phyloP scores from a whole-genome alignment of 2,888 invertebrate species.

The Leptarthrus brevirostris region DNA sequence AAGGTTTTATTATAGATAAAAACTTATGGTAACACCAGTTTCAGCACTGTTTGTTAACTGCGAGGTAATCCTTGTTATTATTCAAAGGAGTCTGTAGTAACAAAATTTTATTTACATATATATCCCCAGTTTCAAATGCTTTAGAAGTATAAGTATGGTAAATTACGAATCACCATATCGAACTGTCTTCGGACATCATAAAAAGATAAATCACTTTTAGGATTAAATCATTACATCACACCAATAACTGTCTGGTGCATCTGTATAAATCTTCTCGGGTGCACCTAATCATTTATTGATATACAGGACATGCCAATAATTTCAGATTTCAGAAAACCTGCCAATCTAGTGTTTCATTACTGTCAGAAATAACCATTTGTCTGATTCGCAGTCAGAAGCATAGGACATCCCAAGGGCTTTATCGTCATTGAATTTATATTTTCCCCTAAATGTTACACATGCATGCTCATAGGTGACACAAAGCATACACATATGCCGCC shows the following conservation, averaged over 20 bases:
- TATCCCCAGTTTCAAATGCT: too few relatives aligned
- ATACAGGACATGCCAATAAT: conserved; percentile 6
- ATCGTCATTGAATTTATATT: conserved; percentile 24
- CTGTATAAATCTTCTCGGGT: conserved; percentile 7
- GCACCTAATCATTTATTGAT: conserved; percentile 21
- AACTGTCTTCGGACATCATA: too few relatives aligned
- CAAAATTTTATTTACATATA: too few relatives aligned
- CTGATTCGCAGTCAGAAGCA: conserved; percentile 15
- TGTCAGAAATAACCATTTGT: conserved; percentile 49
- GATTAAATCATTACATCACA: too few relatives aligned
- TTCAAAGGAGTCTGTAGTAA: too few relatives aligned
- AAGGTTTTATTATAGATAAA: too few relatives aligned
- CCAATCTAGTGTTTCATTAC: conserved; percentile 49
- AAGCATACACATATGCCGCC: background rate
- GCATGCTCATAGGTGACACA: conserved; percentile 1
- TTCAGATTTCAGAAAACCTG: conserved; percentile 37
- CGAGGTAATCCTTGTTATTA: too few relatives aligned
- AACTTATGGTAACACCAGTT: too few relatives aligned
- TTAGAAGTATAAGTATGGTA: too few relatives aligned
- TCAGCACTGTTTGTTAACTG: too few relatives aligned
- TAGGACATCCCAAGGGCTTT: conserved; percentile 13
- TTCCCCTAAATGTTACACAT: conserved; percentile 25
- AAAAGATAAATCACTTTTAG: too few relatives aligned
- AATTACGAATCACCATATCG: too few relatives aligned
- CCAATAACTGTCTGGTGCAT: background rate